Base-by-base conservation (phyloP, 1,140 invertebrate species). In the Ceratina calcarata region DNA sequence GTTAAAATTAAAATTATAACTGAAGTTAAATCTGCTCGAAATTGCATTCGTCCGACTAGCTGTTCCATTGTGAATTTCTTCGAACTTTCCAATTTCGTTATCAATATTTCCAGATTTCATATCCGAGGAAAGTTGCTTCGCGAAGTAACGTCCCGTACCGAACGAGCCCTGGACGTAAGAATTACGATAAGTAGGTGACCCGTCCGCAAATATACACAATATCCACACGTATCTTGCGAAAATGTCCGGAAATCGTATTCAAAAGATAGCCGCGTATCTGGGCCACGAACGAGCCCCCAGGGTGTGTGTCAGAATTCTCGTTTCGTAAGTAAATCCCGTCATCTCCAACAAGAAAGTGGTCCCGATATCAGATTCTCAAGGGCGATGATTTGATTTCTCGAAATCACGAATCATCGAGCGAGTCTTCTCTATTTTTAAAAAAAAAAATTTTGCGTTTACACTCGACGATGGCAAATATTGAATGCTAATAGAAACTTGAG, bases 291-390 rank as follows among this genome's bases (percentile, higher is more conserved):
- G 83, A 81, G 86, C 90, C 89, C 37, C 75, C 85, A 60, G 88
- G 90, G 87, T 88, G 84, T 91, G 68, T 91, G 89, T 91, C 90
- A 91, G 82, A 64, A 81, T 86, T 84, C 84, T 85, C 78, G 80
- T 81, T 82, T 68, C 69, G 70, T 77, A 69, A 80, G 81, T 83
- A 73, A 85, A 79, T 82, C 81, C 69, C 69, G n/a, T 24, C 77
- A 64, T 76, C 72, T 67, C 79, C 73, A 70, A 77, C 85, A 81
- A 84, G 88, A 90, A 91, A 91, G 90, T 90, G 82, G 89, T 89
- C 87, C 83, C 84, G 71, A 84, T 83, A 73, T 62, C 60, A 78
- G 61, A 68, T 57, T 70, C 76, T 45, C 24, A 62, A 20, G 49
- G 72, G 60, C 66, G 37, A 79, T 22, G 24, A 60, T 58, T 80